Percentiles rank a stretch among this genome's conserved stretches.
phyloP scores from a whole-genome alignment of 2,888 invertebrate species.

The Pristionchus maxplancki region DNA sequence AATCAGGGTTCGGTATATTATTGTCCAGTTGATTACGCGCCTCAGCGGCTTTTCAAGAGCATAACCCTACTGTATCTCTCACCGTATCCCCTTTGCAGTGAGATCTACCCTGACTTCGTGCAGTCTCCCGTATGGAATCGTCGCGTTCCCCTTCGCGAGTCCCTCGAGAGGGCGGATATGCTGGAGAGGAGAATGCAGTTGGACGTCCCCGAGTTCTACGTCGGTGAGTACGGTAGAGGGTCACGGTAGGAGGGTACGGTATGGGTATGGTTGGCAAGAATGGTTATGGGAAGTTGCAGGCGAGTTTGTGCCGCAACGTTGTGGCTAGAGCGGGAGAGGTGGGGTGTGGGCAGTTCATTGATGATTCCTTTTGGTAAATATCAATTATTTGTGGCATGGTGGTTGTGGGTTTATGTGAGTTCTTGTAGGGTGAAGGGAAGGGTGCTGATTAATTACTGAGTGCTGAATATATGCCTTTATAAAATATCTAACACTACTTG shows the following conservation, averaged over 20 bases:
- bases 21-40: neutral
- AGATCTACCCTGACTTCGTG: slow-evolving; percentile 75
- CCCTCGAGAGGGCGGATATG: slow-evolving; percentile 94
- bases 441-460: too few relatives aligned
- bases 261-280: neutral
- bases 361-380: too few relatives aligned
- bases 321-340: too few relatives aligned
- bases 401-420: too few relatives aligned
- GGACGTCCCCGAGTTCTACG: slow-evolving; percentile 97
- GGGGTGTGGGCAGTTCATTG: too few relatives aligned
- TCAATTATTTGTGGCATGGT: too few relatives aligned
- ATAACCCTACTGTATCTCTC: neutral
- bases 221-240: slow-evolving; percentile 82
- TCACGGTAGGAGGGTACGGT: neutral
- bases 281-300: too few relatives aligned
- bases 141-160: slow-evolving; percentile 82
- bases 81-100: slow-evolving; percentile 57
- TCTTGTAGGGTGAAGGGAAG: too few relatives aligned
- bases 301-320: too few relatives aligned
- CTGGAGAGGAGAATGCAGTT: slow-evolving; percentile 87
- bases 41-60: neutral
- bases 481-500: too few relatives aligned
- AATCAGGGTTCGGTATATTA: too few relatives aligned
- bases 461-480: too few relatives aligned
- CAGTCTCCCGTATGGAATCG: slow-evolving; percentile 75